Evolutionary conservation across 1,140 invertebrate species (phyloP), one percentile per base, ranked within the genome.

Genomic region (Saxidomus purpurata): DNA sequence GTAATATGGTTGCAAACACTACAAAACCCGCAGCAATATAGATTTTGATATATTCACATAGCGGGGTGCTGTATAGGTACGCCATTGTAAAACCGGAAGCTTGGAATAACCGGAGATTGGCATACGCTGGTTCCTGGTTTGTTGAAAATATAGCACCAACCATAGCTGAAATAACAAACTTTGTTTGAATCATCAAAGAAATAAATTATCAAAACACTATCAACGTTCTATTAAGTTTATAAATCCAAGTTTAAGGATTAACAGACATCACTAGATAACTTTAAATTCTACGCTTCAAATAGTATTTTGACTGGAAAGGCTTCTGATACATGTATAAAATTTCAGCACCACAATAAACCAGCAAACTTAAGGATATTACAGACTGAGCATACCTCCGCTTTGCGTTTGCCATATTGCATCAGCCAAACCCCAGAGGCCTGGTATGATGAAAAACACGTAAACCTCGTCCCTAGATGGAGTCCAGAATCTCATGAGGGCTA

Each of bases 361-460:
- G n/a, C n/a, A n/a, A n/a, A n/a, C n/a, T n/a, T n/a, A n/a, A n/a
- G n/a, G n/a, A n/a, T n/a, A n/a, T n/a, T n/a, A n/a, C n/a, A n/a
- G n/a, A n/a, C 15, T 17, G 52, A 59, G 96, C 96, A 97, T 96
- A 98, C 98, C 98, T 94, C 99, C 99, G 74, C 99, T 97, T 96
- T 99, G 98, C 0, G 98, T 99, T 94, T 99, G 98, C 98, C 98
- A 99, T 0, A 99, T 98, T 1, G 98, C 98, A 94, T 99, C 98
- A 0, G 98, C 98, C 28, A 99, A 97, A 47, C 98, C 98, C 98
- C 98, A 99, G 0, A 99, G 96, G 0, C 98, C 98, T 1, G 98
- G 98, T 67, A 99, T 97, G n/a, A 98, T 97, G 96, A 98, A 99
- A 96, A 99, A 99, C 2, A 98, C 96, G 28, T 97, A 96, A 0